These are phyloP conservation scores for Heliconius melpomene DNA, from an alignment of 1,140 invertebrate species.

Conservation along the genomic window DNA sequence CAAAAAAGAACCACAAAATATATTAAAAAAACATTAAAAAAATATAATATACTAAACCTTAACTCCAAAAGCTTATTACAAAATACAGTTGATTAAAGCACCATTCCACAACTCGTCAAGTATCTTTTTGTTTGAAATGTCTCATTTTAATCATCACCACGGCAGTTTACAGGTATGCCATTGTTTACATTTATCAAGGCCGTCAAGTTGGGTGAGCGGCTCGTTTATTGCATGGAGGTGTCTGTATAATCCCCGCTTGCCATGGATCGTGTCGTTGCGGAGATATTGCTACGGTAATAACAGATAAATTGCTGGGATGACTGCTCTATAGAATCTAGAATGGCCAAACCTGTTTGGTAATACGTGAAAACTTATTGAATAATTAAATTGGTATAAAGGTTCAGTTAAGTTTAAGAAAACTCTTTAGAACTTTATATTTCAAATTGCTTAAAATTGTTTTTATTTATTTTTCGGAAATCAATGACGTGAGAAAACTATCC, in stretches of 20 bases:
- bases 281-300: conserved; percentile 62
- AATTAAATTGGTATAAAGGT: too few relatives aligned
- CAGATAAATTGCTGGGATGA: conserved; percentile 52
- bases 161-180: conserved; percentile 27
- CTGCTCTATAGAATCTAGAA: conserved; percentile 36
- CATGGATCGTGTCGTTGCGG: conserved; percentile 54
- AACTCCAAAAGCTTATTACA: background rate
- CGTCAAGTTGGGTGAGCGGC: conserved; percentile 40
- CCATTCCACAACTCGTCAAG: background rate
- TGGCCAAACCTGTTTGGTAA: background rate
- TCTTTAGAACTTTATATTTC: too few relatives aligned
- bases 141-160: conserved; percentile 12
- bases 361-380: background rate
- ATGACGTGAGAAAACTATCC: too few relatives aligned
- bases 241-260: conserved; percentile 53
- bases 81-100: conserved; percentile 4
- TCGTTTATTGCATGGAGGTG: conserved; percentile 48
- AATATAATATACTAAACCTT: too few relatives aligned
- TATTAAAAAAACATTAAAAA: too few relatives aligned
- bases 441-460: too few relatives aligned
- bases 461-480: too few relatives aligned
- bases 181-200: conserved; percentile 41
- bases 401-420: too few relatives aligned
- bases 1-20: too few relatives aligned
- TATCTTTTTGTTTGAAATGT: conserved; percentile 14